Evolutionary conservation across 1,140 invertebrate species (phyloP).

Genomic region (Sarcophaga peregrina): DNA sequence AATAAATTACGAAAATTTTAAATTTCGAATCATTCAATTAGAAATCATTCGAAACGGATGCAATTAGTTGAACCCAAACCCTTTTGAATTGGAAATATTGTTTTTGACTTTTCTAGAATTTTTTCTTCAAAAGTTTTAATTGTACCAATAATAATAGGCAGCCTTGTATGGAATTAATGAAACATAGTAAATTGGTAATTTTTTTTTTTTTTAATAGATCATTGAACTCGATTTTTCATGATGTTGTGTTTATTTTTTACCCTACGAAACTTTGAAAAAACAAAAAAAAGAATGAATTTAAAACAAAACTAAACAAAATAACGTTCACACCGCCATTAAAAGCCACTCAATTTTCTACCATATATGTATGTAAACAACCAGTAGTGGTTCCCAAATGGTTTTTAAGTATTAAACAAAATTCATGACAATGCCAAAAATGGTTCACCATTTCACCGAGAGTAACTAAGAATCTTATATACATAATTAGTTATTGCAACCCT

Average conservation of each 20-base stretch:
- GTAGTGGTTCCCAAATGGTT: neutral
- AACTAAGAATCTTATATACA: too few relatives aligned
- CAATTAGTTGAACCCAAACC: neutral
- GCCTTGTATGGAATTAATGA: neutral
- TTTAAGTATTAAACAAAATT: too few relatives aligned
- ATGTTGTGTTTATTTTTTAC: neutral
- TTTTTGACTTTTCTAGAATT: too few relatives aligned
- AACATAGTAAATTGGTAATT: neutral
- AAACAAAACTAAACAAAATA: neutral
- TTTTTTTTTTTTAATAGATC: neutral
- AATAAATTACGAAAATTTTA: neutral
- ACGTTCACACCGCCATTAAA: slow-evolving; percentile 6
- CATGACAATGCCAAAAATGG: too few relatives aligned
- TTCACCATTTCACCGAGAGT: too few relatives aligned
- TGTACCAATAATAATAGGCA: neutral
- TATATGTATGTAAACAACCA: slow-evolving; percentile 3
- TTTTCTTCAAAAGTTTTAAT: too few relatives aligned
- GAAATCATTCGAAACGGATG: neutral
- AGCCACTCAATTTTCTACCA: neutral
- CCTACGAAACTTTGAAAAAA: neutral
- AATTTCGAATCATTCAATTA: too few relatives aligned
- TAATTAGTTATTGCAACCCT: too few relatives aligned
- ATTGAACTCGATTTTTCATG: neutral
- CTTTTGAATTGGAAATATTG: too few relatives aligned
- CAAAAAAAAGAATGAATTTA: neutral